These are phyloP conservation scores for Torymus tubicola DNA, from an alignment of 2,888 invertebrate species.

Conservation along the genomic window DNA sequence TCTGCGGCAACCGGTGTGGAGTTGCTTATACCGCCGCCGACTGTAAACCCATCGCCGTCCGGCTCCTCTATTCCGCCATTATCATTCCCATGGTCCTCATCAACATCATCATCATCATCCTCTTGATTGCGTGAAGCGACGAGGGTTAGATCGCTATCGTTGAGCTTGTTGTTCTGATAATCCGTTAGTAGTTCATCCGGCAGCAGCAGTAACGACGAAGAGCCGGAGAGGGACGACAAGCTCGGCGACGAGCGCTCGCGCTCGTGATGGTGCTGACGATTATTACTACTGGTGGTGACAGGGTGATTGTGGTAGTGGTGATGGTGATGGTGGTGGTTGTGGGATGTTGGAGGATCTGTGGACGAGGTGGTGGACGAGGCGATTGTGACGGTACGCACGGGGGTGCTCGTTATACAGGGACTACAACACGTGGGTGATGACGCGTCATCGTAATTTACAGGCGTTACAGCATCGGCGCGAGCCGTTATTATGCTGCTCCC, in stretches of 20 bases:
- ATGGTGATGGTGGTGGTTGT: neutral
- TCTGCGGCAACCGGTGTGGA: constrained; percentile 65
- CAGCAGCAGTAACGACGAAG: neutral
- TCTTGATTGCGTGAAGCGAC: too few species aligned
- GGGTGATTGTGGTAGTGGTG: constrained; percentile 13
- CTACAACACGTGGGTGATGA: constrained; percentile 35
- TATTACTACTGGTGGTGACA: neutral
- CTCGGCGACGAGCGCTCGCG: neutral
- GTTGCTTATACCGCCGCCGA: neutral
- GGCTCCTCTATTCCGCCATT: neutral
- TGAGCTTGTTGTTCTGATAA: too few species aligned
- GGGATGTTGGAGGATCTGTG: constrained; percentile 29
- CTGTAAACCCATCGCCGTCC: neutral
- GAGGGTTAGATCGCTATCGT: too few species aligned
- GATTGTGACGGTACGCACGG: constrained; percentile 65
- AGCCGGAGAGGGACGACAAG: constrained; percentile 2
- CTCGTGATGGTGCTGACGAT: neutral
- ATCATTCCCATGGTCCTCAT: too few species aligned
- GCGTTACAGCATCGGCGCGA: constrained; percentile 37
- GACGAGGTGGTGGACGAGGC: constrained; percentile 37
- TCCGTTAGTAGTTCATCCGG: neutral
- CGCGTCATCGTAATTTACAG: constrained; percentile 49
- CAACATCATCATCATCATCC: too few species aligned
- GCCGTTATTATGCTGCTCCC: too few species aligned
- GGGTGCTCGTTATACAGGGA: constrained; percentile 72